Conservation (phyloP, 2,888 invertebrate genomes). For the Dysmachus trigonus region DNA sequence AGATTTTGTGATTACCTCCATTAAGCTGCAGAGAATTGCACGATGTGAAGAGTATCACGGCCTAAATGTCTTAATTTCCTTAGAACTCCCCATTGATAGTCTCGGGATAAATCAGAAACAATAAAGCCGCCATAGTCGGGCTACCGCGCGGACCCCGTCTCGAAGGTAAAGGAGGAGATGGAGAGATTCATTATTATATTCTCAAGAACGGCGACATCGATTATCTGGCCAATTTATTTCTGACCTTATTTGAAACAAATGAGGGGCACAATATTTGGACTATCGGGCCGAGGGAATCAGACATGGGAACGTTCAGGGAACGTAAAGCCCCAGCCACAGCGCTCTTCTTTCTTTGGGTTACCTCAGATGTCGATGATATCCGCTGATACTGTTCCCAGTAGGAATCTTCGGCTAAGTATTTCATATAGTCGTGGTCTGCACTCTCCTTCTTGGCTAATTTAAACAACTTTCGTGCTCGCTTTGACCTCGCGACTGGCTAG, state of each 20-base stretch:
- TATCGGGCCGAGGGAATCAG: conserved; percentile 44
- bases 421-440: conserved; percentile 4
- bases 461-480: background rate
- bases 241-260: conserved; percentile 56
- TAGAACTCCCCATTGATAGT: conserved; percentile 1
- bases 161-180: conserved; percentile 9
- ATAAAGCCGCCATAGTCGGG: conserved; percentile 1
- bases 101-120: conserved; percentile 9
- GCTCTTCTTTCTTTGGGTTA: background rate
- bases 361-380: conserved; percentile 42
- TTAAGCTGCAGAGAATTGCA: background rate
- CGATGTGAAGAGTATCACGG: background rate
- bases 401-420: background rate
- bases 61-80: conserved; percentile 32
- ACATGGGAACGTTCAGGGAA: conserved; percentile 27
- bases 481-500: background rate
- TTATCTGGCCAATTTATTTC: conserved; percentile 55
- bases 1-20: background rate
- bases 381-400: conserved; percentile 24
- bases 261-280: conserved; percentile 50
- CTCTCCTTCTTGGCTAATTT: background rate
- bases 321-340: background rate
- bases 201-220: conserved; percentile 49
- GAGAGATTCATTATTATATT: conserved; percentile 47
- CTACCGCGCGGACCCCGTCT: background rate